Evolutionary conservation across 2,797 vertebrate genomes (phyloP), one percentile per base, ranked within the genome.

Genomic region (Bufotes viridis): DNA sequence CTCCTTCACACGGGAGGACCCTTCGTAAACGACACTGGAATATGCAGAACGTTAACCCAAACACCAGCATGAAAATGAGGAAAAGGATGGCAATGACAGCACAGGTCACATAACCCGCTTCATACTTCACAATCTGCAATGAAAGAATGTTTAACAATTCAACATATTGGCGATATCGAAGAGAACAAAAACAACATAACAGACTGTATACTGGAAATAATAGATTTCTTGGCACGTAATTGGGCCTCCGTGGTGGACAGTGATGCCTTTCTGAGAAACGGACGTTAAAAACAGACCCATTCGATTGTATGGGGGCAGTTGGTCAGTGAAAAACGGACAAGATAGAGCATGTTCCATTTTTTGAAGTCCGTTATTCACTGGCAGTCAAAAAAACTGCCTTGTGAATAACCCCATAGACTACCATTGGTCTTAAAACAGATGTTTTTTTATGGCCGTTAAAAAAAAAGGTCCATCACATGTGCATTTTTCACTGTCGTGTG

Each of bases 61-160:
- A 83, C 2, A 89, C 63, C 0, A 96, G 94, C 91, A 96, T 55
- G 0, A 90, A 80, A 85, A 96, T 83, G 1, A 95, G 90, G 91
- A 95, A 96, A 24, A 97, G 91, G 78, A 93, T 85, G 0, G 95
- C 93, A 15, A 96, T 94, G 0, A 91, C 90, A 0, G 95, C 92
- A 0, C 96, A 96, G 53, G 94, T 86, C 0, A 96, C 61, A 0
- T 96, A 97, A 86, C 96, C 96, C 0, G 93, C 93, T 90, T 95
- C 93, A 0, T 96, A 97, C 17, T 85, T 93, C 78, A 95, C 88
- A 90, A 96, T 93, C 96, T 97, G 60, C 57, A 81, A 67, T 42
- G 22, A 60, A 2, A 81, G 74, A 65, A 51, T 69, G 58, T 76
- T 51, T 49, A 7, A 55, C 22, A 81, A 22, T 29, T 53, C 49